These are phyloP conservation scores for Virgularia gustaviana DNA, from an alignment of 92 coral and sea anemone species.

Conservation along the genomic window DNA sequence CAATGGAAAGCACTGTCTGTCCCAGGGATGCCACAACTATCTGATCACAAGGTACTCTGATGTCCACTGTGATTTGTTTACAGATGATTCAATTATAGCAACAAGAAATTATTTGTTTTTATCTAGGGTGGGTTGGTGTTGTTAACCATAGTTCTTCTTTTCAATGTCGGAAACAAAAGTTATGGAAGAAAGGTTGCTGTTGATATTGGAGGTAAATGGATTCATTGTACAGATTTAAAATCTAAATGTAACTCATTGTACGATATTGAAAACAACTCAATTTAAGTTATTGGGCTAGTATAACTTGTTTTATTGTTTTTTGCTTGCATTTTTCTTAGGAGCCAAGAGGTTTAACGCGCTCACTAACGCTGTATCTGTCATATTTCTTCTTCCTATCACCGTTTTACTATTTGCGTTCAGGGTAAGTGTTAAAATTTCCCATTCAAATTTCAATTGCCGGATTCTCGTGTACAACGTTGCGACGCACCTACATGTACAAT, in stretches of 20 bases:
- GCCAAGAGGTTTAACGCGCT: constrained; percentile 88
- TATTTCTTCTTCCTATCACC: constrained; percentile 69
- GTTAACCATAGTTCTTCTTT: constrained; percentile 62
- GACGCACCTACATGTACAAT: too few relatives aligned
- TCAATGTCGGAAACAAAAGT: constrained; percentile 84
- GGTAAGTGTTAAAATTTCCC: too few relatives aligned
- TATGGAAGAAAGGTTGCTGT: constrained; percentile 92
- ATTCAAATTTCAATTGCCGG: too few relatives aligned
- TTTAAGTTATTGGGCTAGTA: too few relatives aligned
- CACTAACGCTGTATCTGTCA: constrained; percentile 67
- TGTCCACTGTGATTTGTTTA: not conserved
- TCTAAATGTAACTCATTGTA: not conserved
- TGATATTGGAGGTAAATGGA: constrained; percentile 95
- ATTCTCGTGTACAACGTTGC: too few relatives aligned
- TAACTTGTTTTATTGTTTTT: not conserved
- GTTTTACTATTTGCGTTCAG: constrained; percentile 65
- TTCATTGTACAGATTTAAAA: not conserved
- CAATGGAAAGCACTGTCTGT: not conserved
- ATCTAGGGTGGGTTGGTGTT: constrained; percentile 86
- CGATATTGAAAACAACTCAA: too few relatives aligned
- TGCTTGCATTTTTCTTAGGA: constrained; percentile 47
- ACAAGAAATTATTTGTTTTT: not conserved
- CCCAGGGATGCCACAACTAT: not conserved
- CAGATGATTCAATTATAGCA: not conserved
- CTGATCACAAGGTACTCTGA: not conserved